These are phyloP conservation scores for Zaprionus lineosus DNA, from an alignment of 2,888 invertebrate genomes.

Conservation along the genomic window DNA sequence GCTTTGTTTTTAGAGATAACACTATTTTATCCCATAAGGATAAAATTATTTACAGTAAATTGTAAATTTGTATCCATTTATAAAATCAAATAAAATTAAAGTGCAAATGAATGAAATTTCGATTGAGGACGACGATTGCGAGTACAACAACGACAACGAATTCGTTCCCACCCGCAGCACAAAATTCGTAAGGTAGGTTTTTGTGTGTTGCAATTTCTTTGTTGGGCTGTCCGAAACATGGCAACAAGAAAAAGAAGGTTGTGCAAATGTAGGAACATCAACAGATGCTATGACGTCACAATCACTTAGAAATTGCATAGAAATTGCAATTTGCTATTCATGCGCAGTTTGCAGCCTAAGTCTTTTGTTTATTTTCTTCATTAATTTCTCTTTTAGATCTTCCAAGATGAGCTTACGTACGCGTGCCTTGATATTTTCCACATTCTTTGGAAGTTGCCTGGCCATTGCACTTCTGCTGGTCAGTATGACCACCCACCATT, in stretches of 20 bases:
- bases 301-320: not conserved
- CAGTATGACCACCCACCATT: slow-evolving; percentile 90
- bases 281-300: not conserved
- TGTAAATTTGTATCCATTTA: no score
- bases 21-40: not conserved
- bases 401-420: slow-evolving; percentile 86
- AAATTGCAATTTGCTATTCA: not conserved
- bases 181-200: slow-evolving; percentile 36
- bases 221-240: slow-evolving; percentile 11
- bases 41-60: not conserved
- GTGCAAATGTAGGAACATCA: not conserved
- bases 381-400: slow-evolving; percentile 15
- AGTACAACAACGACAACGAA: slow-evolving; percentile 21
- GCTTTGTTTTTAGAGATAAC: slow-evolving; percentile 27
- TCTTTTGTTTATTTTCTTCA: slow-evolving; percentile 12
- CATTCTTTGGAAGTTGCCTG: slow-evolving; percentile 89
- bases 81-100: not conserved
- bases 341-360: slow-evolving; percentile 17
- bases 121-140: slow-evolving; percentile 26
- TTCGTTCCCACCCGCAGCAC: slow-evolving; percentile 20
- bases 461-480: slow-evolving; percentile 89
- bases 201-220: slow-evolving; percentile 44
- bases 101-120: slow-evolving; percentile 29
- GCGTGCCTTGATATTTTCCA: slow-evolving; percentile 88
- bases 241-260: not conserved